Conservation (phyloP, 2,888 invertebrate genomes). For the Eustalomyia histrio region DNA sequence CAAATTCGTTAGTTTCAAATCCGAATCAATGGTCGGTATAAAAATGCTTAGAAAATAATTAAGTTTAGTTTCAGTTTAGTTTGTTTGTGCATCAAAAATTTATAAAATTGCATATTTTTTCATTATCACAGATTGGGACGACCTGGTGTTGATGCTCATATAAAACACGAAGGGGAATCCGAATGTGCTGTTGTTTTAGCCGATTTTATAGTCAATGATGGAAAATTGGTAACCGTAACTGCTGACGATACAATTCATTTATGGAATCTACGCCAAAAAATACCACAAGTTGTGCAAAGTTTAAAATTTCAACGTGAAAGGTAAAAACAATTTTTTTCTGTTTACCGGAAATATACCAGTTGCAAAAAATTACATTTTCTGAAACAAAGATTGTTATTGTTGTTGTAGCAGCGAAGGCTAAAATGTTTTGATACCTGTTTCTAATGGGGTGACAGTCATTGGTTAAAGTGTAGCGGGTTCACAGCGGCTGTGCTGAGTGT, state of each 20-base stretch:
- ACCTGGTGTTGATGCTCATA: slow-evolving; percentile 97
- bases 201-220: slow-evolving; percentile 98
- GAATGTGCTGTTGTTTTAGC: slow-evolving; percentile 88
- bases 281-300: slow-evolving; percentile 96
- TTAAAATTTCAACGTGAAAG: slow-evolving; percentile 98
- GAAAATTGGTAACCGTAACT: slow-evolving; percentile 95
- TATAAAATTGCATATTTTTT: slow-evolving; percentile 6
- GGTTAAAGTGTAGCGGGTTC: too few relatives aligned
- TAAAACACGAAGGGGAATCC: slow-evolving; percentile 87
- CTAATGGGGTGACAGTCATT: too few relatives aligned
- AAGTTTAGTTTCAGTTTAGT: too few relatives aligned
- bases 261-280: slow-evolving; percentile 98
- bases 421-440: too few relatives aligned
- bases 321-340: slow-evolving; percentile 79
- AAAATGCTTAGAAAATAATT: too few relatives aligned
- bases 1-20: too few relatives aligned
- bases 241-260: slow-evolving; percentile 97
- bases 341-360: too few relatives aligned
- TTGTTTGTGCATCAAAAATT: neutral
- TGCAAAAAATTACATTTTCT: too few relatives aligned
- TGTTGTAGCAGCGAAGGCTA: too few relatives aligned
- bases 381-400: too few relatives aligned
- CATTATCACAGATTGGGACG: slow-evolving; percentile 88
- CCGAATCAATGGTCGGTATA: too few relatives aligned
- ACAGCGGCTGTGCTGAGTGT: too few relatives aligned